These are phyloP conservation scores for Resseliella maxima DNA, from an alignment of 2,888 invertebrate species.

Conservation along the genomic window DNA sequence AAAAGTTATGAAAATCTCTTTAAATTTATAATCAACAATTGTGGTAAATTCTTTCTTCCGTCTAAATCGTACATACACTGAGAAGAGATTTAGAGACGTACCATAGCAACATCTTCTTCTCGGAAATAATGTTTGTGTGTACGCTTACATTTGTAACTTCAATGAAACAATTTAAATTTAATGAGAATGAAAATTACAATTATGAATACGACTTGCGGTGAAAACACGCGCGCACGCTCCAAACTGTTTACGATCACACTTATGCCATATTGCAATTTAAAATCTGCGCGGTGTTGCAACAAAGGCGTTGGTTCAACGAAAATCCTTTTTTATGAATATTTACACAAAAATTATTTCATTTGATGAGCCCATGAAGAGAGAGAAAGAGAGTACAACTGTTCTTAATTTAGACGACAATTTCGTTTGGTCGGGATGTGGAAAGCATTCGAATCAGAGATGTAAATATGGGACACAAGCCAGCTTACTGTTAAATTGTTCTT, in stretches of 20 bases:
- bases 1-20: constrained; percentile 36
- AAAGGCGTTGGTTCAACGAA: neutral
- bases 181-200: constrained; percentile 55
- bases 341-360: constrained; percentile 44
- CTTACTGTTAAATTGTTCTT: neutral
- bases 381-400: neutral
- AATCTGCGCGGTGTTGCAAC: neutral
- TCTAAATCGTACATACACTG: neutral
- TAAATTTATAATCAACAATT: constrained; percentile 54
- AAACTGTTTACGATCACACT: neutral
- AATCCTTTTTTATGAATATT: constrained; percentile 46
- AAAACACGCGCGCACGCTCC: too few species aligned
- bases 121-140: too few species aligned
- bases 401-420: neutral
- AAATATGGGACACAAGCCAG: neutral
- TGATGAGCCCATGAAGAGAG: neutral
- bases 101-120: too few species aligned
- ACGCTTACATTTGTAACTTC: neutral
- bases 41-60: constrained; percentile 43
- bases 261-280: constrained; percentile 10
- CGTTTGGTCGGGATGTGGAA: neutral
- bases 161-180: constrained; percentile 49
- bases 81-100: too few species aligned
- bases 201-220: constrained; percentile 21
- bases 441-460: neutral